These are phyloP conservation scores for Zeuzera pyrina DNA, from an alignment of 2,888 invertebrate species.

Conservation along the genomic window DNA sequence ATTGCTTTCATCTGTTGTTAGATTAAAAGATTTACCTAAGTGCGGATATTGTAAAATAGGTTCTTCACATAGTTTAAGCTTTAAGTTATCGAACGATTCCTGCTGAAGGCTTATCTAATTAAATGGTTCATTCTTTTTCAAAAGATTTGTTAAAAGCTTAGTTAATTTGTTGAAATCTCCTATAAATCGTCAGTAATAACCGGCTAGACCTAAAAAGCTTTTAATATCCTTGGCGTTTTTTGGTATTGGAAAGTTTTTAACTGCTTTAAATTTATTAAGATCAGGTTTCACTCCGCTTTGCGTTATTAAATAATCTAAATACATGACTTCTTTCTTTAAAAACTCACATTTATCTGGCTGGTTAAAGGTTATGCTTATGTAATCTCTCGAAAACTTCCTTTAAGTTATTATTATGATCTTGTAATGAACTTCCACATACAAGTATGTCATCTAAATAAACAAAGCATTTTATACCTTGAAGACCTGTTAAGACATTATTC, in stretches of 20 bases:
- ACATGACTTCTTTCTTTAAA: no score
- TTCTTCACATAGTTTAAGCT: not conserved
- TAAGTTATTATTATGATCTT: no score
- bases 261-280: slow-evolving; percentile 13
- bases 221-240: slow-evolving; percentile 9
- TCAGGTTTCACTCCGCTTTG: slow-evolving; percentile 22
- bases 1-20: no score
- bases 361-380: no score
- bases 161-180: slow-evolving; percentile 10
- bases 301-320: slow-evolving; percentile 23
- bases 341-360: no score
- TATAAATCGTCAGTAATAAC: slow-evolving; percentile 31
- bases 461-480: no score
- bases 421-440: no score
- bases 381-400: no score
- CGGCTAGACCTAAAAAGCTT: slow-evolving; percentile 10
- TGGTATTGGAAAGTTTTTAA: slow-evolving; percentile 11
- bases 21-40: not conserved
- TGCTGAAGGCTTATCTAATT: slow-evolving; percentile 5
- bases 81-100: slow-evolving; percentile 2
- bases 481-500: slow-evolving; percentile 21
- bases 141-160: slow-evolving; percentile 5
- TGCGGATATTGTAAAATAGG: slow-evolving; percentile 1
- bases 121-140: slow-evolving; percentile 7
- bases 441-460: no score